phyloP scores from a whole-genome alignment of 2,113 vertebrate species.

The Cyphomyrus plagiostoma region DNA sequence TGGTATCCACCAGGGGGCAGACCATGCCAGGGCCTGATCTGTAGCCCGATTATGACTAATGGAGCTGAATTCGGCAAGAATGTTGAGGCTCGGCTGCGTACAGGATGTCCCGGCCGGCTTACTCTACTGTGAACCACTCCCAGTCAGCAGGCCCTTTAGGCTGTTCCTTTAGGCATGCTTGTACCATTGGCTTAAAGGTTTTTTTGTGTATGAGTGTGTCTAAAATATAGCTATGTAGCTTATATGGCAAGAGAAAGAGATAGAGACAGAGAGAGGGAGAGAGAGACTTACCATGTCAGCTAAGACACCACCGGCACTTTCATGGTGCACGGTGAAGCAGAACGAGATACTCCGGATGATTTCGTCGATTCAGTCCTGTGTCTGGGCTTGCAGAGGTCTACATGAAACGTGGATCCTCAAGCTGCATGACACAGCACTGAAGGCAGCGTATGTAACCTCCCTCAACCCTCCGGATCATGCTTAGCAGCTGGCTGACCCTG shows the following conservation, averaged over 20 bases:
- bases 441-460: neutral
- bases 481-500: neutral
- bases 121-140: neutral
- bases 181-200: neutral
- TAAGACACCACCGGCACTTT: neutral
- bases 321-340: neutral
- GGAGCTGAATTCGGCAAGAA: neutral
- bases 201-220: neutral
- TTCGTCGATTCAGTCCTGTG: neutral
- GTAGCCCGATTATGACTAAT: neutral
- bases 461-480: neutral
- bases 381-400: slow-evolving; percentile 1
- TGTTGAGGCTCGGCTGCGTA: neutral
- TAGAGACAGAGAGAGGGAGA: neutral
- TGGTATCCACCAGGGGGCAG: neutral
- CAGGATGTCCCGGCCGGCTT: neutral
- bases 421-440: neutral
- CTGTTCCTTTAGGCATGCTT: neutral
- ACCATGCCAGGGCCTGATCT: neutral
- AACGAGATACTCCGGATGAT: neutral
- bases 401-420: neutral
- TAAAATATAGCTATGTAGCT: neutral
- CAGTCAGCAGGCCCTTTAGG: neutral
- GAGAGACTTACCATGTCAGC: neutral
- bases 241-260: neutral